These are phyloP conservation scores for Prosopocoilus inquinatus DNA, from an alignment of 2,888 invertebrate species.

Conservation along the genomic window DNA sequence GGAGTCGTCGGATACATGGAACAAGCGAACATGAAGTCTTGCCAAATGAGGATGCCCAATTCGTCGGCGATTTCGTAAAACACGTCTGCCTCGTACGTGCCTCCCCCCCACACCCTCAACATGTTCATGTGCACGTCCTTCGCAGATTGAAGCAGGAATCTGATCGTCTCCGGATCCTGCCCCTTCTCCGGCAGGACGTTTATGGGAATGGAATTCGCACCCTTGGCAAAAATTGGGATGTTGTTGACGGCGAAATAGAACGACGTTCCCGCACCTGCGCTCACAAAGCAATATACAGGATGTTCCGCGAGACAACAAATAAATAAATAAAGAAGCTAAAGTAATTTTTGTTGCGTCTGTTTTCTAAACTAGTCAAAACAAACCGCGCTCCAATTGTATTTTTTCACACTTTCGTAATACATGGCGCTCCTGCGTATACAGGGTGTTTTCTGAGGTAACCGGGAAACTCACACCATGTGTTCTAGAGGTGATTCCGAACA, in stretches of 20 bases:
- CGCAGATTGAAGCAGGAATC: constrained; percentile 65
- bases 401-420: too few species aligned
- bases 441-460: too few species aligned
- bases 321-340: too few species aligned
- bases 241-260: constrained; percentile 85
- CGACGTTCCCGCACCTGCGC: constrained; percentile 34
- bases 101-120: constrained; percentile 99
- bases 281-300: too few species aligned
- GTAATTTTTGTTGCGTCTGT: too few species aligned
- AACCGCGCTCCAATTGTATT: too few species aligned
- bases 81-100: constrained; percentile 85
- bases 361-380: too few species aligned
- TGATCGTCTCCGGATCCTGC: constrained; percentile 57
- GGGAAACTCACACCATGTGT: too few species aligned
- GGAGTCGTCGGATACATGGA: constrained; percentile 83
- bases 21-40: constrained; percentile 97
- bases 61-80: constrained; percentile 88
- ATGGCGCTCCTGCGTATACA: too few species aligned
- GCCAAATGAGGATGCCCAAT: constrained; percentile 92
- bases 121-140: constrained; percentile 84
- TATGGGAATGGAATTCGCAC: constrained; percentile 91
- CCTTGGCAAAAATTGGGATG: constrained; percentile 88
- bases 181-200: constrained; percentile 79
- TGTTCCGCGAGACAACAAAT: too few species aligned
- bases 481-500: too few species aligned